Evolutionary conservation across 2,888 invertebrate species (phyloP).

Genomic region (Calameuta pallipes): DNA sequence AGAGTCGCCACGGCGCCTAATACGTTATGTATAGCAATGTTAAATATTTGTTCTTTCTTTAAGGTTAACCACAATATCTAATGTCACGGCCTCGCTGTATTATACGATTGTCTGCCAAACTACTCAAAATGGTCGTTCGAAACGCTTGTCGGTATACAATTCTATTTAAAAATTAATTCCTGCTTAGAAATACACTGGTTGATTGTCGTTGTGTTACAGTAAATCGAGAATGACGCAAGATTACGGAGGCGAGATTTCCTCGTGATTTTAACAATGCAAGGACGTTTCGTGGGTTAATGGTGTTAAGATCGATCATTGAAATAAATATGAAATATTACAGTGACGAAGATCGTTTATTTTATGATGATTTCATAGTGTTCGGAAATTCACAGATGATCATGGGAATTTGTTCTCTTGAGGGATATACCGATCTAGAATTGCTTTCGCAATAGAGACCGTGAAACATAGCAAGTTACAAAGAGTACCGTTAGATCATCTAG

Average conservation of each 20-base stretch:
- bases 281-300: slow-evolving; percentile 31
- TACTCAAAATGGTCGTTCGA: not conserved
- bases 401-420: not conserved
- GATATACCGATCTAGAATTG: not conserved
- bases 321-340: not conserved
- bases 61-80: too few relatives aligned
- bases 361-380: not conserved
- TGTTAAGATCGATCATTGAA: not conserved
- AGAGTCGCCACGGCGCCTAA: too few relatives aligned
- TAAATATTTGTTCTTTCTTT: too few relatives aligned
- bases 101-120: not conserved
- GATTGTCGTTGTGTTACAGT: not conserved
- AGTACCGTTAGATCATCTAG: slow-evolving; percentile 31
- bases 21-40: too few relatives aligned
- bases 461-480: slow-evolving; percentile 9
- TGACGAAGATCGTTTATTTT: not conserved
- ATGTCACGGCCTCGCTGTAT: not conserved
- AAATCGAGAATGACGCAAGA: slow-evolving; percentile 1
- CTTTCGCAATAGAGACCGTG: slow-evolving; percentile 11
- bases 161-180: not conserved
- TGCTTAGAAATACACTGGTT: not conserved
- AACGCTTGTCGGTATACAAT: not conserved
- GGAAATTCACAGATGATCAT: not conserved
- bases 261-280: slow-evolving; percentile 47
- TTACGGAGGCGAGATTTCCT: slow-evolving; percentile 7